Conservation (phyloP, 2,797 vertebrate genomes). For the Phoxinus dragarum region DNA sequence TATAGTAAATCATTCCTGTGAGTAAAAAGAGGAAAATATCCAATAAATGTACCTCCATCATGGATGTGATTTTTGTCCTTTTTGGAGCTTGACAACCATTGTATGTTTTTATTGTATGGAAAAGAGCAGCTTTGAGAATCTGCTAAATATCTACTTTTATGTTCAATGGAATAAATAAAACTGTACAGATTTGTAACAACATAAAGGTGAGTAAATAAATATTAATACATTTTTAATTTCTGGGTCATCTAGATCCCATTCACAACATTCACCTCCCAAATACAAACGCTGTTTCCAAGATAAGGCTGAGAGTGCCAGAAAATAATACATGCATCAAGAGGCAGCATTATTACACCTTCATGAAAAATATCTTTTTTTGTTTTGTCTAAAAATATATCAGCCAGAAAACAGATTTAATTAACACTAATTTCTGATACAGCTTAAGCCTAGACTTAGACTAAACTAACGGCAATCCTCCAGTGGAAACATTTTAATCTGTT, state of each 20-base stretch:
- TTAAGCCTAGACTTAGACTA: conserved; percentile 12
- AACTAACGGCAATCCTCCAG: conserved; percentile 7
- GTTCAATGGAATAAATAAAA: not conserved
- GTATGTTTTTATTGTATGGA: not conserved
- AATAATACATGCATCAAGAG: not conserved
- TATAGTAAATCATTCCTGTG: too few relatives aligned
- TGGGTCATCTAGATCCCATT: not conserved
- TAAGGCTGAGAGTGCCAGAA: not conserved
- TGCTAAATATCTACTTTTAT: not conserved
- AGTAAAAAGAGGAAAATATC: not conserved
- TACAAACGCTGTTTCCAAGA: not conserved
- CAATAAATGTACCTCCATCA: not conserved
- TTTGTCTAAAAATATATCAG: not conserved
- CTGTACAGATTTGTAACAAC: not conserved
- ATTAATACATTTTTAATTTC: not conserved
- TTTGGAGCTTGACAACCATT: not conserved
- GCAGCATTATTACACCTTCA: not conserved
- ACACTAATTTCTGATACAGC: not conserved
- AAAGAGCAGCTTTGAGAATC: not conserved
- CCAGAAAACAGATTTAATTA: conserved; percentile 4
- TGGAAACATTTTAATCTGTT: conserved; percentile 13
- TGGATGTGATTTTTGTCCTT: not conserved
- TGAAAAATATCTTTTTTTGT: not conserved
- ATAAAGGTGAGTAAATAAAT: not conserved
- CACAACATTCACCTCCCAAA: not conserved